Conservation (phyloP, 2,113 vertebrate genomes). For the Vombatus ursinus region DNA sequence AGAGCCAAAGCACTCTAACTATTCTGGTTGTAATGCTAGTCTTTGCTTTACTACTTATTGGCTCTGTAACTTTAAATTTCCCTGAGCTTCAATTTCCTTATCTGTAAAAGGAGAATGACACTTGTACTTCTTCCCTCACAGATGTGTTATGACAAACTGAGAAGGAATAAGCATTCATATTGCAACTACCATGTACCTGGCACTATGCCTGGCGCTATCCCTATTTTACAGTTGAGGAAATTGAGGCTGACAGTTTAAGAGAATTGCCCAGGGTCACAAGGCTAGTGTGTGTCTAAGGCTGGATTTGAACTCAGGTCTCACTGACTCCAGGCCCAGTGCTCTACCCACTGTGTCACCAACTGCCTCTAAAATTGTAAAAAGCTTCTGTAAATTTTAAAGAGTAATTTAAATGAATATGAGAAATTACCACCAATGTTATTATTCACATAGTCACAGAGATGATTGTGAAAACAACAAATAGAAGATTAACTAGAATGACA, state of each 20-base stretch:
- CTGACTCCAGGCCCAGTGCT: background rate
- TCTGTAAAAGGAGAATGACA: background rate
- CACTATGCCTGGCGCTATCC: background rate
- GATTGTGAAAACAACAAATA: background rate
- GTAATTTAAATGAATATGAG: background rate
- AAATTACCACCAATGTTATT: background rate
- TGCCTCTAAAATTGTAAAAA: background rate
- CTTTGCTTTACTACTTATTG: background rate
- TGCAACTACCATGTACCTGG: background rate
- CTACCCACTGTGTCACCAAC: background rate
- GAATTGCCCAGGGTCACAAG: background rate
- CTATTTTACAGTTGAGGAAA: background rate
- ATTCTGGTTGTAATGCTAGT: background rate
- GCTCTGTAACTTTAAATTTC: slow-evolving; percentile 25
- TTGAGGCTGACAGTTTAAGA: background rate
- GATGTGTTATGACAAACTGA: background rate
- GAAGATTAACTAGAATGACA: background rate
- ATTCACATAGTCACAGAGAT: background rate
- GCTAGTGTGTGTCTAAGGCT: background rate
- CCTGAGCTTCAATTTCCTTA: background rate
- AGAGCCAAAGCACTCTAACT: slow-evolving; percentile 6
- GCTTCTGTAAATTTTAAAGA: background rate
- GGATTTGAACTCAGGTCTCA: background rate
- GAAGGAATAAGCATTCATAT: background rate
- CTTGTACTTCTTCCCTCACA: background rate